Conservation (phyloP, 1,140 invertebrate genomes). For the Conopomorpha cramerella region DNA sequence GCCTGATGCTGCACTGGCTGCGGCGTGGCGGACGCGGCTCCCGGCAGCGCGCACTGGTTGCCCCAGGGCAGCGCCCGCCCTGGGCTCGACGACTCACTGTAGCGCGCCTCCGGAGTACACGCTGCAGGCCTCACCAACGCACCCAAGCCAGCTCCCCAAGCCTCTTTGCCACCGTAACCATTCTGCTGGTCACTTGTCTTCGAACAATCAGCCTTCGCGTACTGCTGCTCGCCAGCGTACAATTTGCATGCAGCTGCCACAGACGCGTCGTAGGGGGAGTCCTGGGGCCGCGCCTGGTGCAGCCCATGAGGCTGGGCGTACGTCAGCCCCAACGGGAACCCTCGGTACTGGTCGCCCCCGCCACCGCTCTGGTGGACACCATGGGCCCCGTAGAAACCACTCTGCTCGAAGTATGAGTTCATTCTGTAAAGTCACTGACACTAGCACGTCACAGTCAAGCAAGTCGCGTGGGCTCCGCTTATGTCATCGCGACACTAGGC, state of each 20-base stretch:
- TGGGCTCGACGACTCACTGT: constrained; percentile 76
- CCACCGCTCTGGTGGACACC: constrained; percentile 75
- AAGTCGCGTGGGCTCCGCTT: constrained; percentile 43
- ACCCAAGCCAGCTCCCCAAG: constrained; percentile 68
- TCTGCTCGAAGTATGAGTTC: constrained; percentile 95
- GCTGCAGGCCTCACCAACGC: constrained; percentile 75
- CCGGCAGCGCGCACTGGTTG: constrained; percentile 80
- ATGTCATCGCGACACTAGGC: constrained; percentile 58
- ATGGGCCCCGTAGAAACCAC: constrained; percentile 89
- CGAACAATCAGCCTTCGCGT: constrained; percentile 64
- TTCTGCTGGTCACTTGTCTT: constrained; percentile 68
- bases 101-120: constrained; percentile 83
- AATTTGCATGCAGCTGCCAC: constrained; percentile 85
- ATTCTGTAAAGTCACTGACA: constrained; percentile 64
- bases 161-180: constrained; percentile 72
- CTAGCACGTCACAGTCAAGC: constrained; percentile 49
- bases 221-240: constrained; percentile 75
- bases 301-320: constrained; percentile 85
- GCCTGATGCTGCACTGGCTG: constrained; percentile 88
- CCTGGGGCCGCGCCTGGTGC: constrained; percentile 78
- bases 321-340: constrained; percentile 81
- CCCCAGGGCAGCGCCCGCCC: constrained; percentile 68
- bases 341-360: constrained; percentile 76
- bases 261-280: constrained; percentile 87
- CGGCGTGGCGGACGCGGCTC: constrained; percentile 72